Conservation (phyloP, 1,140 invertebrate species). For the Stegodyphus mimosarum region DNA sequence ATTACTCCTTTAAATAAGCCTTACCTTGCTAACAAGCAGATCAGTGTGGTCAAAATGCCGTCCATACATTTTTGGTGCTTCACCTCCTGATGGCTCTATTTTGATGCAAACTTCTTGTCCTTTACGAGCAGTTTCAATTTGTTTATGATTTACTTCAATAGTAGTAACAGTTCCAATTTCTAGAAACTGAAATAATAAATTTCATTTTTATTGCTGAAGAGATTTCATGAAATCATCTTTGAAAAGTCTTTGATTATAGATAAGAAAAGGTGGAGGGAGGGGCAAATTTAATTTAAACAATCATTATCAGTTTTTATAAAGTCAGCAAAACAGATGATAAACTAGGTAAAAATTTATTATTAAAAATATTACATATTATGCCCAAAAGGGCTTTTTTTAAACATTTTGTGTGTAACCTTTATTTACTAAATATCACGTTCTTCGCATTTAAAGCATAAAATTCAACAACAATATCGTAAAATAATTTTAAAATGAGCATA, state of each 20-base stretch:
- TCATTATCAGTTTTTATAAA: no score
- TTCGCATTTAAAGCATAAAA: no score
- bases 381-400: no score
- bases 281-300: no score
- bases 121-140: constrained; percentile 89
- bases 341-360: no score
- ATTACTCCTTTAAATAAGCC: constrained; percentile 55
- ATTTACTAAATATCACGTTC: no score
- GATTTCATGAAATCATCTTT: constrained; percentile 3
- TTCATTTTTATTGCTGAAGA: background rate
- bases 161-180: constrained; percentile 95
- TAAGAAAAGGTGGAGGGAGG: no score
- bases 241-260: constrained; percentile 2
- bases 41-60: constrained; percentile 98
- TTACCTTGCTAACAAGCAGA: constrained; percentile 93
- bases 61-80: constrained; percentile 97
- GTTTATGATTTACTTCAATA: constrained; percentile 88
- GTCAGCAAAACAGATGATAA: no score
- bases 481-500: no score
- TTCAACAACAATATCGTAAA: no score
- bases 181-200: constrained; percentile 78
- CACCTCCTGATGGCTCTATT: constrained; percentile 95
- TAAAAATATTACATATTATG: no score
- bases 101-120: constrained; percentile 99
- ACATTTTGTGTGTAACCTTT: no score